Conservation (phyloP, 2,113 vertebrate species). For the Herpetotheres cachinnans region DNA sequence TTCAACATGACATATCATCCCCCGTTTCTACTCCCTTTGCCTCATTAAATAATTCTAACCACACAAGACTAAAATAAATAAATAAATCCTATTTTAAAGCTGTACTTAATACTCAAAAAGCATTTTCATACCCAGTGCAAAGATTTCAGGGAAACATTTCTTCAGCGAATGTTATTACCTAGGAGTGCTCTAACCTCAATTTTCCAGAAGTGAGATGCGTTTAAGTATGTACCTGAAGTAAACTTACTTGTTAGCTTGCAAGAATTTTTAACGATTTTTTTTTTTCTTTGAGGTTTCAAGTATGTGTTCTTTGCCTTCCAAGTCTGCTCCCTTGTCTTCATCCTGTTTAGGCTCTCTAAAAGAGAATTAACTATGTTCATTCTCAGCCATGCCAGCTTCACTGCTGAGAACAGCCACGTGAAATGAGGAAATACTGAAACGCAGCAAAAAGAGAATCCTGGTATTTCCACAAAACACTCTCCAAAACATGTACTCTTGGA, state of each 20-base stretch:
- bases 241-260: background rate
- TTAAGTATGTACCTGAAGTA: background rate
- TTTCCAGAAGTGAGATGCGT: background rate
- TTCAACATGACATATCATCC: background rate
- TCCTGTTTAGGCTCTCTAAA: background rate
- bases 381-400: background rate
- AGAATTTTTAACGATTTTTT: background rate
- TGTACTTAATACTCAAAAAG: background rate
- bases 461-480: background rate
- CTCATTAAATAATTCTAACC: background rate
- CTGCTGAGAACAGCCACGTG: background rate
- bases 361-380: background rate
- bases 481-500: background rate
- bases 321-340: background rate
- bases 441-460: background rate
- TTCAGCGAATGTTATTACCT: background rate
- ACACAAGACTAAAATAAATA: background rate
- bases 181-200: background rate
- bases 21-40: background rate
- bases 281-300: background rate
- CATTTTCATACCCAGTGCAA: background rate
- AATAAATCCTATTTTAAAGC: background rate
- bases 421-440: background rate
- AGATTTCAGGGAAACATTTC: background rate
- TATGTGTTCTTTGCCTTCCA: background rate